These are phyloP conservation scores for Rhyacophila evoluta DNA, from an alignment of 2,888 invertebrate species.

Conservation along the genomic window DNA sequence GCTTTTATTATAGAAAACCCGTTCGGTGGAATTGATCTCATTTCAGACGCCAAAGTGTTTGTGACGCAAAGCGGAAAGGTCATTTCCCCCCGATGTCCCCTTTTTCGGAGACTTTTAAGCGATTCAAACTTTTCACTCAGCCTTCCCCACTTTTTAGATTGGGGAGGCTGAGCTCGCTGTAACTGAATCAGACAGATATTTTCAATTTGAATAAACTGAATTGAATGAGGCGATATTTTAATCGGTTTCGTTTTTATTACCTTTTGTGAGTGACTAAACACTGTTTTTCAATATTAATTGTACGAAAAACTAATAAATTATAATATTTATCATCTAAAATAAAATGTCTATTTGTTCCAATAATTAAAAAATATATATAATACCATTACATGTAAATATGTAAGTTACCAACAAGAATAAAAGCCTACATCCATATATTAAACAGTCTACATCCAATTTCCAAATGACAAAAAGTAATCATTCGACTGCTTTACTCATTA, in stretches of 20 bases:
- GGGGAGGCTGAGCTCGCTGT: neutral
- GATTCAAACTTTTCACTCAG: constrained; percentile 47
- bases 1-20: neutral
- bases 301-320: no score
- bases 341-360: no score
- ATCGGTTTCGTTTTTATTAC: neutral
- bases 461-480: no score
- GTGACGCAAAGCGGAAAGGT: constrained; percentile 41
- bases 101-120: constrained; percentile 32
- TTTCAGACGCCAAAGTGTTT: constrained; percentile 31
- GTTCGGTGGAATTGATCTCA: constrained; percentile 42
- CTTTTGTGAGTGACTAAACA: no score
- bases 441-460: no score
- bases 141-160: neutral
- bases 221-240: neutral
- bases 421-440: no score
- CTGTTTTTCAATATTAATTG: no score
- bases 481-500: no score
- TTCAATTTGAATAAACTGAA: constrained; percentile 8
- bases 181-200: constrained; percentile 17
- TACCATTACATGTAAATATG: no score
- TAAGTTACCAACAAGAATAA: no score
- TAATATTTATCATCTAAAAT: no score
- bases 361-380: no score
- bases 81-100: neutral